Conservation (phyloP, 2,113 vertebrate genomes). For the Astur gentilis region DNA sequence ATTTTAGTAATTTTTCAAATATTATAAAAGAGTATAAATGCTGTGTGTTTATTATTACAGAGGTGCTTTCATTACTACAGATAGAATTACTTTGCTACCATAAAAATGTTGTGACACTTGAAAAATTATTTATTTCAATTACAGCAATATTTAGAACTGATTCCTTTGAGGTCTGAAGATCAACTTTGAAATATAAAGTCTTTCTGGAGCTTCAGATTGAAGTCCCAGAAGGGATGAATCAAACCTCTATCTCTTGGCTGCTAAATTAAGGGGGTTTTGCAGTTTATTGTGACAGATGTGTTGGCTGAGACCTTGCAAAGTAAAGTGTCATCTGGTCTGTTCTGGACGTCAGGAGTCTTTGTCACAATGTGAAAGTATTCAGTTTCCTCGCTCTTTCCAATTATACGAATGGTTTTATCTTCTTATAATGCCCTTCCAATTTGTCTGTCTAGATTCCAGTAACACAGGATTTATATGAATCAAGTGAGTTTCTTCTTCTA, state of each 20-base stretch:
- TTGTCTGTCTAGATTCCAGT: neutral
- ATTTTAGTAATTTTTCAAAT: neutral
- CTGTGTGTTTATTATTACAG: neutral
- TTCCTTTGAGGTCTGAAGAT: neutral
- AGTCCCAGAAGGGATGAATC: neutral
- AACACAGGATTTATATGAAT: neutral
- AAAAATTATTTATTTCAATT: neutral
- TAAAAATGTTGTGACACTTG: neutral
- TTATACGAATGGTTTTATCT: neutral
- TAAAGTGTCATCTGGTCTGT: neutral
- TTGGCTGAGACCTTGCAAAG: neutral
- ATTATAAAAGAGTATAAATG: neutral
- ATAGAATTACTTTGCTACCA: neutral
- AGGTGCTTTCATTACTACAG: neutral
- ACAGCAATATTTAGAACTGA: neutral
- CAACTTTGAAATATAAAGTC: neutral
- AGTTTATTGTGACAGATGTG: neutral
- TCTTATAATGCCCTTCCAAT: neutral
- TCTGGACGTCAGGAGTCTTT: neutral
- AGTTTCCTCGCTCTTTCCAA: neutral
- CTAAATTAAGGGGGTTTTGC: neutral
- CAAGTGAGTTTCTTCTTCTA: neutral
- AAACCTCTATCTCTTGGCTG: neutral
- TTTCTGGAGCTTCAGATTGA: neutral
- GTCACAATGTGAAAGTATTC: neutral